Percentiles rank a stretch among this genome's conserved stretches.
Evolutionary conservation across 2,797 vertebrate species (phyloP).

Genomic region (Buphagus erythrorhynchus): DNA sequence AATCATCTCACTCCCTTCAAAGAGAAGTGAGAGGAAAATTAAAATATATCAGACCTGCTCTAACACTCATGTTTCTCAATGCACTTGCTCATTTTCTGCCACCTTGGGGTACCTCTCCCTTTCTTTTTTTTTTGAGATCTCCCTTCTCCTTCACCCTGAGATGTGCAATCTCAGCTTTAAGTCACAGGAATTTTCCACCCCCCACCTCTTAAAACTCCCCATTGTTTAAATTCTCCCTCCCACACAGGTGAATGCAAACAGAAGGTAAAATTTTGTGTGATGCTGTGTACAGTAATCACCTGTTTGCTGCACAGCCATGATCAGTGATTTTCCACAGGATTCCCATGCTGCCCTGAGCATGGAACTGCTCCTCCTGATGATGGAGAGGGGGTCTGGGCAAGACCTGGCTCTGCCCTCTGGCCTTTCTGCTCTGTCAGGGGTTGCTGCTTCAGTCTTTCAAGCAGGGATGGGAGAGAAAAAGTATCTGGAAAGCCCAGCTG

Average conservation of each 20-base stretch:
- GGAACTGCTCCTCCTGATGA: accelerated
- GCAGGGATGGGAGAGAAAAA: accelerated
- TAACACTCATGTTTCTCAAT: background rate
- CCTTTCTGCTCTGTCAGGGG: background rate
- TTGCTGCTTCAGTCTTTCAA: background rate
- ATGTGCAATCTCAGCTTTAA: background rate
- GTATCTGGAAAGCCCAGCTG: background rate
- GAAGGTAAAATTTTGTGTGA: background rate
- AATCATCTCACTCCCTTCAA: background rate
- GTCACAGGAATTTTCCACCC: background rate
- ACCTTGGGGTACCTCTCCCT: background rate
- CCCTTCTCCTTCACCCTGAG: background rate
- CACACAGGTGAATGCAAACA: background rate
- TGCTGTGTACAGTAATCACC: background rate
- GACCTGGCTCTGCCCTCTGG: background rate
- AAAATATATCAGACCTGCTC: background rate
- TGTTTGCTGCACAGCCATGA: background rate
- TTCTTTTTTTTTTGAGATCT: background rate
- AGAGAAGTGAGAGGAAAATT: background rate
- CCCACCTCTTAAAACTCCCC: background rate
- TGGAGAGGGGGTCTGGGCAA: background rate
- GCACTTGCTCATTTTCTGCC: background rate
- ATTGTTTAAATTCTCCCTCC: background rate
- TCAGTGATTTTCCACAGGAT: background rate
- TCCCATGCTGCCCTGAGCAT: background rate